phyloP scores from a whole-genome alignment of 2,113 vertebrate species.

The Hydrochoerus hydrochaeris region DNA sequence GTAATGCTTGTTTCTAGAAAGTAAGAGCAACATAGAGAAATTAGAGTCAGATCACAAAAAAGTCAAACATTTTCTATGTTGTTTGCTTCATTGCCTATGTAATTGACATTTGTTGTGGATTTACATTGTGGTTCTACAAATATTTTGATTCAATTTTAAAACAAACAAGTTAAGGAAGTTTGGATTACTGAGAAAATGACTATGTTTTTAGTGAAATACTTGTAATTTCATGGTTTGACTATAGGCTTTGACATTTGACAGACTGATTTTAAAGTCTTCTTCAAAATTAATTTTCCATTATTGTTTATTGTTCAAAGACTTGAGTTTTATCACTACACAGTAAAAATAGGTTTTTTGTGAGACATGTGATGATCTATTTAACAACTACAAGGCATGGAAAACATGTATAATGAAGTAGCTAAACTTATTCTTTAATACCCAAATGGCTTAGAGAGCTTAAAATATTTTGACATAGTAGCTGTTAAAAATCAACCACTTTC shows the following conservation, averaged over 20 bases:
- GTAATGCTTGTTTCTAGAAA: not conserved
- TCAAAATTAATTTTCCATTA: slow-evolving; percentile 1
- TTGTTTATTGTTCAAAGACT: not conserved
- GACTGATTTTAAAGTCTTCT: not conserved
- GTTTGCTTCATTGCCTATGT: not conserved
- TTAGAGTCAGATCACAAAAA: not conserved
- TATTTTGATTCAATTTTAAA: not conserved
- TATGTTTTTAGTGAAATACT: not conserved
- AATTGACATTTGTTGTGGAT: not conserved
- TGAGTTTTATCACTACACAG: not conserved
- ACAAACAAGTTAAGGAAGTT: not conserved
- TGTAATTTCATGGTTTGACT: not conserved
- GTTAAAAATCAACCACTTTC: slow-evolving; percentile 18
- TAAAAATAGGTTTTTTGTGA: not conserved
- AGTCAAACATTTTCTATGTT: not conserved
- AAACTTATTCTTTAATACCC: slow-evolving; percentile 1
- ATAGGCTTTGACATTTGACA: not conserved
- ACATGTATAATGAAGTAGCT: not conserved
- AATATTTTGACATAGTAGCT: not conserved
- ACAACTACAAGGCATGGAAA: not conserved
- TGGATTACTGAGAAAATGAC: not conserved
- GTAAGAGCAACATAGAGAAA: not conserved
- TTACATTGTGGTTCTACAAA: not conserved
- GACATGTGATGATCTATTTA: not conserved
- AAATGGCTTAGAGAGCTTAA: slow-evolving; percentile 35